Evolutionary conservation across 2,113 vertebrate genomes (phyloP).

Genomic region (Myiozetetes cayanensis): DNA sequence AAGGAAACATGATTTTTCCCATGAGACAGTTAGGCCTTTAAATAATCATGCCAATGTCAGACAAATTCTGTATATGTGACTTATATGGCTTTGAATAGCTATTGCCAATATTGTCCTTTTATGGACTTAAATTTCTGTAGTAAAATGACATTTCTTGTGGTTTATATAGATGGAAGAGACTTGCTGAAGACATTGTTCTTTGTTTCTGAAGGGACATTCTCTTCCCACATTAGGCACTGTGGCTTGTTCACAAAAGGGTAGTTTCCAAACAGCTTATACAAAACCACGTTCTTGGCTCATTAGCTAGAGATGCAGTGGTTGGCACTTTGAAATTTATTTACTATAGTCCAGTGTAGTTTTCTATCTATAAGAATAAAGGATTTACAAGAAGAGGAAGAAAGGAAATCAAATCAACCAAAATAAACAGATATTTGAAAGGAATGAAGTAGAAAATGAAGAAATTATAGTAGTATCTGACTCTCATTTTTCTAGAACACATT

Average conservation of each 20-base stretch:
- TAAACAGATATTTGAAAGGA: background rate
- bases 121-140: background rate
- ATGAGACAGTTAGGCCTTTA: background rate
- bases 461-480: background rate
- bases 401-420: background rate
- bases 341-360: background rate
- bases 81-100: background rate
- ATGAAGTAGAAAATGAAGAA: background rate
- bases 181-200: background rate
- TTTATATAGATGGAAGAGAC: background rate
- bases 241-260: background rate
- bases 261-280: background rate
- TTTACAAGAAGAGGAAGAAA: constrained; percentile 3
- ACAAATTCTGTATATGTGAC: background rate
- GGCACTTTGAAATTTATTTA: background rate
- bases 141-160: background rate
- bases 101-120: background rate
- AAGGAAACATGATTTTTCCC: background rate
- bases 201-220: background rate
- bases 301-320: background rate
- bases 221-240: background rate
- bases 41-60: background rate
- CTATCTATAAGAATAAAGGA: background rate
- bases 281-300: background rate
- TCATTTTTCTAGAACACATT: background rate